A percentile compares a stretch with the other conserved stretches of the same genome.
These are phyloP conservation scores for Tiliacea aurago DNA, from an alignment of 2,888 invertebrate species.

Conservation along the genomic window DNA sequence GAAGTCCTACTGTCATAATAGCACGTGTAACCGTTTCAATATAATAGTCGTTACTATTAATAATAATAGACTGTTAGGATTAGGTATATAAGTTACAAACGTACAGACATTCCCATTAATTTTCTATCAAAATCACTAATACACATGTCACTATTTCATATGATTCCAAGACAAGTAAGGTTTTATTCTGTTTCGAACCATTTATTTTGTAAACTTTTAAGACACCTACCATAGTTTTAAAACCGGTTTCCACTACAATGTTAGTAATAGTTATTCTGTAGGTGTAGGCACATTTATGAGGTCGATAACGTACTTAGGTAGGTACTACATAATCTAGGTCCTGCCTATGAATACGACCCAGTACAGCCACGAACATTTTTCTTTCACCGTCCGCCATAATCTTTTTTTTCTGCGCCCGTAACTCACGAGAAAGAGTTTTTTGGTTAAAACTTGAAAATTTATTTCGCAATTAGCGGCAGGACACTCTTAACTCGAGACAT, in stretches of 20 bases:
- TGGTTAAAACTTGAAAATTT: conserved; percentile 88
- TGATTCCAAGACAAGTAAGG: conserved; percentile 8
- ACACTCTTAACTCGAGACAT: conserved; percentile 85
- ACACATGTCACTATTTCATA: conserved; percentile 20
- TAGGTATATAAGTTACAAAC: conserved; percentile 29
- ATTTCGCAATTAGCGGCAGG: conserved; percentile 89
- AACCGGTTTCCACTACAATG: conserved; percentile 11
- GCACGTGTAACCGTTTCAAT: conserved; percentile 46
- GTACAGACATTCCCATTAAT: conserved; percentile 38
- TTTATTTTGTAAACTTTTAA: conserved; percentile 32
- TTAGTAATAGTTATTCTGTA: not conserved
- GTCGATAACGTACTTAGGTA: not conserved
- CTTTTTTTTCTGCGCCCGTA: conserved; percentile 80
- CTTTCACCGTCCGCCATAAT: conserved; percentile 67
- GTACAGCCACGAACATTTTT: conserved; percentile 58
- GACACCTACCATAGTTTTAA: not conserved
- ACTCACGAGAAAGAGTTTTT: conserved; percentile 85
- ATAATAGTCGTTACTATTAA: conserved; percentile 41
- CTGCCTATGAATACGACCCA: conserved; percentile 56
- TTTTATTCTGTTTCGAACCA: conserved; percentile 16
- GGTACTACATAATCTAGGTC: not conserved
- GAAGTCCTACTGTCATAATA: conserved; percentile 24
- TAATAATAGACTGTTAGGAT: conserved; percentile 42
- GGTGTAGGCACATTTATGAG: not conserved
- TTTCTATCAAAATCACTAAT: conserved; percentile 26